phyloP scores from a whole-genome alignment of 2,113 vertebrate genomes.

The Dromaius novaehollandiae region DNA sequence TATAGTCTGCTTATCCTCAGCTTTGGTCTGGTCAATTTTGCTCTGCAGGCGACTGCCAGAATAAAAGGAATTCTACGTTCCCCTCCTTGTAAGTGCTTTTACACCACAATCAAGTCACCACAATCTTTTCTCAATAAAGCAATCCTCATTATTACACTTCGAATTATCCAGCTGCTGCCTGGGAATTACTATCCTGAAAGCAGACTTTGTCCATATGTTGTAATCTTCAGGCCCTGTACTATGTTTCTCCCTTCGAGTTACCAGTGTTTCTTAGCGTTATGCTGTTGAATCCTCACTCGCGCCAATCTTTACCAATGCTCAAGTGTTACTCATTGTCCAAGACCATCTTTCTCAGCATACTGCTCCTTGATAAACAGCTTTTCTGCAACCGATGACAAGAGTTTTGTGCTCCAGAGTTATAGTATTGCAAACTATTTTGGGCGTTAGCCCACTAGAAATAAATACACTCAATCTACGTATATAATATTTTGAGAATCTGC shows the following conservation, averaged over 20 bases:
- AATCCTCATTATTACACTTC: neutral
- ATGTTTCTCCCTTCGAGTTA: neutral
- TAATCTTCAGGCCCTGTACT: neutral
- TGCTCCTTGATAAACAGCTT: neutral
- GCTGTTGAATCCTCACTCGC: accelerated
- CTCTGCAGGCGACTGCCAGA: neutral
- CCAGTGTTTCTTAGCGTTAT: neutral
- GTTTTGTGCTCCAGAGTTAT: neutral
- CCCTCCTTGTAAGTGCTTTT: neutral
- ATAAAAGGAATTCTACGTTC: neutral
- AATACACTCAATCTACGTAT: neutral
- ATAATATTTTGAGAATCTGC: neutral
- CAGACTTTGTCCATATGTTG: neutral
- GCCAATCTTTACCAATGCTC: neutral
- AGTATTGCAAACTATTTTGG: neutral
- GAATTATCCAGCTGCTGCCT: neutral
- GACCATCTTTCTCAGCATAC: neutral
- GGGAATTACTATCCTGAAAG: neutral
- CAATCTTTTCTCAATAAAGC: neutral
- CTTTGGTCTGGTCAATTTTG: neutral
- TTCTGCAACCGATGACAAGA: neutral
- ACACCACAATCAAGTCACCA: neutral
- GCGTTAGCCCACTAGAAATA: neutral
- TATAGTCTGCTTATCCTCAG: neutral
- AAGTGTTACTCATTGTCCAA: neutral